phyloP scores from a whole-genome alignment of 2,888 invertebrate species.

The Drosophila subsilvestris region DNA sequence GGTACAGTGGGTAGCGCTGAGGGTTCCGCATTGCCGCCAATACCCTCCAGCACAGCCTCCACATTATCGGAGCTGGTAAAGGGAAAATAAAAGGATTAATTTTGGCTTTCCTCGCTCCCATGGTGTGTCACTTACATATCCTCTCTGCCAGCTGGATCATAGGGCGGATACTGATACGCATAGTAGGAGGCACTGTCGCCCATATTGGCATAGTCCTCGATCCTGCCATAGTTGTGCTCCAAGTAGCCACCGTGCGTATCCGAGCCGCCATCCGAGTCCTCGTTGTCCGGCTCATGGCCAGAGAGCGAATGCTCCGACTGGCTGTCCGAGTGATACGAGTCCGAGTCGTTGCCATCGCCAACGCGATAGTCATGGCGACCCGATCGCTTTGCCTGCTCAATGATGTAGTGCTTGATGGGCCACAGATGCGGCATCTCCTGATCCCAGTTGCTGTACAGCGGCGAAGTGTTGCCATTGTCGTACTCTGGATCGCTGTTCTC shows the following conservation, averaged over 20 bases:
- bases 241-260: slow-evolving; percentile 87
- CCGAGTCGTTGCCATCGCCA: slow-evolving; percentile 88
- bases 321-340: slow-evolving; percentile 91
- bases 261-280: slow-evolving; percentile 89
- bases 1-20: slow-evolving; percentile 40
- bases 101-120: background rate
- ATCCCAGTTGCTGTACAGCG: slow-evolving; percentile 90
- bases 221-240: slow-evolving; percentile 86
- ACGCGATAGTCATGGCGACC: slow-evolving; percentile 88
- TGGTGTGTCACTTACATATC: slow-evolving; percentile 79
- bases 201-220: slow-evolving; percentile 82
- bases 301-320: slow-evolving; percentile 88
- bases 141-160: slow-evolving; percentile 86
- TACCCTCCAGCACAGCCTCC: slow-evolving; percentile 83
- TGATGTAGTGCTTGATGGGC: slow-evolving; percentile 93
- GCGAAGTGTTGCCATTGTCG: slow-evolving; percentile 87
- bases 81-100: background rate
- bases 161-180: slow-evolving; percentile 86
- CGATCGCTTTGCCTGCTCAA: slow-evolving; percentile 91
- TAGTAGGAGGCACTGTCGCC: slow-evolving; percentile 87
- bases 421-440: slow-evolving; percentile 89
- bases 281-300: slow-evolving; percentile 90
- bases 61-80: slow-evolving; percentile 84
- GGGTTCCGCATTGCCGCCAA: slow-evolving; percentile 69
- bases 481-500: slow-evolving; percentile 85